A percentile compares a stretch with the other conserved stretches of the same genome.
These are phyloP conservation scores for Thelaira solivaga DNA, from an alignment of 2,888 invertebrate genomes.

Conservation along the genomic window DNA sequence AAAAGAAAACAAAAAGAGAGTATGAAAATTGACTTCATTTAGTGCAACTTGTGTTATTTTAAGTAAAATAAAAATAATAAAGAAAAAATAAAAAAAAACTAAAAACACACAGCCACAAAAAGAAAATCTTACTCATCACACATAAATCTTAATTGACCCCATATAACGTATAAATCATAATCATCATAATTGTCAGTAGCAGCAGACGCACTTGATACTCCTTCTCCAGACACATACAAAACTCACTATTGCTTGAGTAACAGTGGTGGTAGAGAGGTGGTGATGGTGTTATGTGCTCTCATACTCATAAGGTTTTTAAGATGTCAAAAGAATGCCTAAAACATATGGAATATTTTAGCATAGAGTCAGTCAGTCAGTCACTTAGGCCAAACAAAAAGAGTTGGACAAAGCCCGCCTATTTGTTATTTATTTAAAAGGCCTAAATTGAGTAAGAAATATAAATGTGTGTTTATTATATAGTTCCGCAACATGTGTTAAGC, in stretches of 20 bases:
- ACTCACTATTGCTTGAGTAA: too few relatives aligned
- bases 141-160: slow-evolving; percentile 63
- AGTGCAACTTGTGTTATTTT: slow-evolving; percentile 39
- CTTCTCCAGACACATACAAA: slow-evolving; percentile 16
- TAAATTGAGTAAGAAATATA: slow-evolving; percentile 1
- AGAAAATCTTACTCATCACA: slow-evolving; percentile 50
- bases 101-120: slow-evolving; percentile 11
- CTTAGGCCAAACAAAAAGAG: neutral
- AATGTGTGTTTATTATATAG: slow-evolving; percentile 22
- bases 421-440: neutral
- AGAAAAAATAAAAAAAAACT: neutral
- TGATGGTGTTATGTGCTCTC: too few relatives aligned
- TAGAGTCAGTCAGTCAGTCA: slow-evolving; percentile 3
- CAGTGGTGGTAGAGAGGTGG: neutral
- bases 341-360: slow-evolving; percentile 3
- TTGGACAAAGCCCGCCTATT: neutral
- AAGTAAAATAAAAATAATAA: slow-evolving; percentile 41
- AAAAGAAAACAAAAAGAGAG: neutral
- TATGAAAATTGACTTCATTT: slow-evolving; percentile 42
- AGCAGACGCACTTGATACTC: slow-evolving; percentile 57
- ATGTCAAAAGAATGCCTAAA: neutral
- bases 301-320: too few relatives aligned
- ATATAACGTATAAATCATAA: slow-evolving; percentile 73
- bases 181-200: slow-evolving; percentile 66
- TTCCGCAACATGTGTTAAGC: too few relatives aligned